phyloP scores from a whole-genome alignment of 2,113 vertebrate genomes.

The Miniopterus natalensis region DNA sequence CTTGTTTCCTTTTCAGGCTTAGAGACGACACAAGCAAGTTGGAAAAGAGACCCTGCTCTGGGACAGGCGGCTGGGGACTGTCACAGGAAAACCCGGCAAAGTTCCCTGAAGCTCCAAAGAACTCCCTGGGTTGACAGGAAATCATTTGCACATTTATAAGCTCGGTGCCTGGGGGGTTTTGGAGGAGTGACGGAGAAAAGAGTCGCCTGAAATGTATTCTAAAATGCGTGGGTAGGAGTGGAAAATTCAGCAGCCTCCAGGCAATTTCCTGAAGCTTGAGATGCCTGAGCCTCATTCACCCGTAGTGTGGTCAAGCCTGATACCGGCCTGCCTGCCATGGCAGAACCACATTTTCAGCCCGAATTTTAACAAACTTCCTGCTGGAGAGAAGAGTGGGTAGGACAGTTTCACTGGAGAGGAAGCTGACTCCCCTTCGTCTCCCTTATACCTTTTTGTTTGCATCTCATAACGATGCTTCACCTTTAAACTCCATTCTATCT shows the following conservation, averaged over 20 bases:
- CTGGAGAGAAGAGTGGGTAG: neutral
- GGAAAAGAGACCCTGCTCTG: neutral
- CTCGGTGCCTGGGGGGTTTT: neutral
- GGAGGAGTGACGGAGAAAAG: neutral
- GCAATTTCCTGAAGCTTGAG: neutral
- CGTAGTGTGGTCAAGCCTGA: neutral
- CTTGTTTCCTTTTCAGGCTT: neutral
- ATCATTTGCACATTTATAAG: neutral
- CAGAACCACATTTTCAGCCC: neutral
- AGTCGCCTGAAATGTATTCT: constrained; percentile 16
- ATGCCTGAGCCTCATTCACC: constrained; percentile 5
- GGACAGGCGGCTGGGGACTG: neutral
- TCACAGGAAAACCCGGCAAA: neutral
- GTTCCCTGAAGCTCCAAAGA: neutral
- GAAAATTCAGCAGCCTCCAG: constrained; percentile 6
- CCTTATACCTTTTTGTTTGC: neutral
- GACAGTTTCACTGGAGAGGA: neutral
- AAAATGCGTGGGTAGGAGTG: neutral
- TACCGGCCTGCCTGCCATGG: neutral
- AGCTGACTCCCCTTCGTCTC: neutral
- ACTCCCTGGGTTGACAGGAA: neutral
- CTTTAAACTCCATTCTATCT: neutral
- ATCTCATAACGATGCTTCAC: neutral
- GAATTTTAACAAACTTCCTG: neutral
- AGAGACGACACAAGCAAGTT: neutral